Base-by-base conservation (phyloP, 2,797 vertebrate species). In the Myoxocephalus aenaeus region DNA sequence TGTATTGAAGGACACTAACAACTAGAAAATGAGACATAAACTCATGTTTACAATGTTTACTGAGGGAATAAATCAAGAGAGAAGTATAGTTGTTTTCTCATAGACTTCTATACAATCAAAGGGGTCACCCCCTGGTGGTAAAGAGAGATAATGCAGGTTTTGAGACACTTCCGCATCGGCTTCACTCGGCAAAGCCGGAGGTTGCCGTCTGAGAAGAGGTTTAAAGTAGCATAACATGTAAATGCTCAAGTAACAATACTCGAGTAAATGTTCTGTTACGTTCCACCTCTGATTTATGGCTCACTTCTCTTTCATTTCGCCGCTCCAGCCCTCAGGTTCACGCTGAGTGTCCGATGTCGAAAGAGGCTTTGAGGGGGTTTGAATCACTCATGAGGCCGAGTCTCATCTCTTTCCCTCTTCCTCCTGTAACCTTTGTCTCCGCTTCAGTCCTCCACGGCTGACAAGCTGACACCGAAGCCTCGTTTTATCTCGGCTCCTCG, bases 401-500 rank as follows among this genome's bases (percentile, higher is more conserved):
- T 79, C 67, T 65, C 65, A 13, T 82, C 50, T 66, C 74, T 80
- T 61, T 53, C 5, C 51, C 7, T 80, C 70, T 71, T 61, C 57
- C 42, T 22, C 65, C 58, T 54, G 74, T 84, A 76, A 78, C 81
- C 78, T 83, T 64, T 59, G 70, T 62, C 38, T 84, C 53, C 65
- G 75, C 70, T 73, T 82, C 46, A 8, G 22, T 70, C 78, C 67
- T 80, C 58, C 69, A 22, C 50, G 1, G 63, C 61, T 80, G 87
- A 82, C 84, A 66, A 27, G 65, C 29, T 77, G 81, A 86, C 77
- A 84, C 51, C 50, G 72, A 88, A 87, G 73, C 65, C 59, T 84
- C 65, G 86, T 92, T 86, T 91, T 77, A 91, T 86, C 80, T 75
- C 56, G 25, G 79, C 75, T 83, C 86, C 85, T 85, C 86, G 38